A percentile compares a stretch with the other conserved stretches of the same genome.
Evolutionary conservation across 1,140 invertebrate species (phyloP).

Genomic region (Teleopsis dalmanni): DNA sequence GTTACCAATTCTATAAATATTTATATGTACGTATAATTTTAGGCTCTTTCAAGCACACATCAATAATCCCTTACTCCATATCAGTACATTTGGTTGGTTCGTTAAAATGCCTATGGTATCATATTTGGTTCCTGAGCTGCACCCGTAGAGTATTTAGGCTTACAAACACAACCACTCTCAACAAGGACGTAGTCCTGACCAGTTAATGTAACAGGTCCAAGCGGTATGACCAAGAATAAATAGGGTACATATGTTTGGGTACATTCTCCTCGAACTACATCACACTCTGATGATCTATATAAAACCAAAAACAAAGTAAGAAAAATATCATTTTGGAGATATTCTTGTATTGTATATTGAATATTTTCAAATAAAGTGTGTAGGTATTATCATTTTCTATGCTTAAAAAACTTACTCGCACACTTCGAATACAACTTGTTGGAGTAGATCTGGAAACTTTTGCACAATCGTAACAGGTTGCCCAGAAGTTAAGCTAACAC

Average conservation of each 20-base stretch:
- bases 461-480: constrained; percentile 89
- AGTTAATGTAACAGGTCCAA: constrained; percentile 82
- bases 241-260: constrained; percentile 89
- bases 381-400: not conserved
- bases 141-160: constrained; percentile 65
- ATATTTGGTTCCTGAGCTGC: constrained; percentile 46
- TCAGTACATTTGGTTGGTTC: constrained; percentile 7
- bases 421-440: constrained; percentile 88
- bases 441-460: constrained; percentile 87
- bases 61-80: too few relatives aligned
- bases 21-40: too few relatives aligned
- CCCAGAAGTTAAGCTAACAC: constrained; percentile 81
- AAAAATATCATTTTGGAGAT: not conserved
- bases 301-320: too few relatives aligned
- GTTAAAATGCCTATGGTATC: constrained; percentile 33
- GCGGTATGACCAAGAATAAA: constrained; percentile 79
- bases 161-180: constrained; percentile 84
- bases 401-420: constrained; percentile 57
- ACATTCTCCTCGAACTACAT: constrained; percentile 78
- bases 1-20: too few relatives aligned
- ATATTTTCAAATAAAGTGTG: not conserved
- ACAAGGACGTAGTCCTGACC: constrained; percentile 88
- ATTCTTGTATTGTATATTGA: not conserved
- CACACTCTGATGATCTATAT: constrained; percentile 80
- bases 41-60: too few relatives aligned